phyloP scores from a whole-genome alignment of 2,113 vertebrate genomes.

The Osmerus eperlanus region DNA sequence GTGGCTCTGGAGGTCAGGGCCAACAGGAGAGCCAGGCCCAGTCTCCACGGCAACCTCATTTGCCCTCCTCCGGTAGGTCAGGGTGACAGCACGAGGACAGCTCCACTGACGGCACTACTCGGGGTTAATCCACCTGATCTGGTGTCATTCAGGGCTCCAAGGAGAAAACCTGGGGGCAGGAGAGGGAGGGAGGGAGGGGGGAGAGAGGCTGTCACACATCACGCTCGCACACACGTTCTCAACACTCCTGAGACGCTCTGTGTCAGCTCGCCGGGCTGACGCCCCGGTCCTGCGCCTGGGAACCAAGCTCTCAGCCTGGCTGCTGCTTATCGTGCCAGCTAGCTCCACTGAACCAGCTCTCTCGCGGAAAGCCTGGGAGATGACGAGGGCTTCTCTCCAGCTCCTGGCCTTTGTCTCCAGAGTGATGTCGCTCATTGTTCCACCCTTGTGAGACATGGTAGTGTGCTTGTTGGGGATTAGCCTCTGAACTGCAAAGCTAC shows the following conservation, averaged over 20 bases:
- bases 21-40: conserved; percentile 63
- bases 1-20: conserved; percentile 52
- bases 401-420: background rate
- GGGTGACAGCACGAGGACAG: conserved; percentile 37
- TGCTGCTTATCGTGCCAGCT: too few species aligned
- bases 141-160: conserved; percentile 35
- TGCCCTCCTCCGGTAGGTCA: conserved; percentile 37
- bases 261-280: too few species aligned
- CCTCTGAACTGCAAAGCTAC: conserved; percentile 47
- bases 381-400: too few species aligned
- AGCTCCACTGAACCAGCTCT: too few species aligned
- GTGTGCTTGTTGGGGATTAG: conserved; percentile 48
- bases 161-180: background rate
- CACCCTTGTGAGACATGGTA: conserved; percentile 32
- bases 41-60: conserved; percentile 72
- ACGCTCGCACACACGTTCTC: too few species aligned
- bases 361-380: too few species aligned
- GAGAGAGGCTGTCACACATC: too few species aligned
- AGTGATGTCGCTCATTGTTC: conserved; percentile 30
- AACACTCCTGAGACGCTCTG: too few species aligned
- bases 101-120: conserved; percentile 6
- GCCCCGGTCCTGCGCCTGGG: too few species aligned
- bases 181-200: too few species aligned
- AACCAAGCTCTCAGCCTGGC: too few species aligned
- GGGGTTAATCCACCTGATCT: conserved; percentile 21